Percentiles rank a stretch among this genome's conserved stretches.
phyloP scores from a whole-genome alignment of 2,888 invertebrate species.

The Chloromyia formosa region DNA sequence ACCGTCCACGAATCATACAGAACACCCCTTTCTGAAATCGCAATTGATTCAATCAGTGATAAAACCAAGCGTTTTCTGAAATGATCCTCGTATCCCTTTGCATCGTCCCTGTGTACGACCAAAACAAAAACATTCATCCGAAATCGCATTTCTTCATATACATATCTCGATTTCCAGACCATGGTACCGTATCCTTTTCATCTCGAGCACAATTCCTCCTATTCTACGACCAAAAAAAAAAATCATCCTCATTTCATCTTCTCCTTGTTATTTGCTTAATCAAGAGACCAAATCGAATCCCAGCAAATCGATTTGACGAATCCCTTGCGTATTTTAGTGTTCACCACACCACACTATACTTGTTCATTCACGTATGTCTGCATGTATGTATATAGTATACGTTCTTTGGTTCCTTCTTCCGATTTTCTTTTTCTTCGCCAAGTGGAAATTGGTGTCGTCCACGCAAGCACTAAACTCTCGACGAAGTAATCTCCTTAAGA shows the following conservation, averaged over 20 bases:
- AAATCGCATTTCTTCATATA: slow-evolving; percentile 9
- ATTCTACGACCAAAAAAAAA: background rate
- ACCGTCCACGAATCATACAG: background rate
- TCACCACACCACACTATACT: too few relatives aligned
- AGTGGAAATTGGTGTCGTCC: slow-evolving; percentile 37
- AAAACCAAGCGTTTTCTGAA: slow-evolving; percentile 1
- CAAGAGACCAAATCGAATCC: slow-evolving; percentile 35
- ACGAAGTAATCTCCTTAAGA: slow-evolving; percentile 35
- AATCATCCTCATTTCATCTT: slow-evolving; percentile 4
- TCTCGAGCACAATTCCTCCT: background rate
- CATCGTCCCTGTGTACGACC: background rate
- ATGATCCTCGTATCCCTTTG: background rate
- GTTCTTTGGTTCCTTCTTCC: slow-evolving; percentile 15
- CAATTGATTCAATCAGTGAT: slow-evolving; percentile 27
- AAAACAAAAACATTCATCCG: slow-evolving; percentile 29
- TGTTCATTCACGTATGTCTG: background rate
- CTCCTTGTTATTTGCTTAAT: slow-evolving; percentile 30
- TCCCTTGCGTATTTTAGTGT: slow-evolving; percentile 13
- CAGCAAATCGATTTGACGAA: slow-evolving; percentile 29
- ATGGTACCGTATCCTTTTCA: background rate
- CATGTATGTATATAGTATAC: background rate
- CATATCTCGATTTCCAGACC: too few relatives aligned
- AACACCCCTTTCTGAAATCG: background rate
- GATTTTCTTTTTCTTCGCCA: slow-evolving; percentile 18
- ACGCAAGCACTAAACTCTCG: slow-evolving; percentile 31